Conservation (phyloP, 2,888 invertebrate species). For the Nymphalis polychloros region DNA sequence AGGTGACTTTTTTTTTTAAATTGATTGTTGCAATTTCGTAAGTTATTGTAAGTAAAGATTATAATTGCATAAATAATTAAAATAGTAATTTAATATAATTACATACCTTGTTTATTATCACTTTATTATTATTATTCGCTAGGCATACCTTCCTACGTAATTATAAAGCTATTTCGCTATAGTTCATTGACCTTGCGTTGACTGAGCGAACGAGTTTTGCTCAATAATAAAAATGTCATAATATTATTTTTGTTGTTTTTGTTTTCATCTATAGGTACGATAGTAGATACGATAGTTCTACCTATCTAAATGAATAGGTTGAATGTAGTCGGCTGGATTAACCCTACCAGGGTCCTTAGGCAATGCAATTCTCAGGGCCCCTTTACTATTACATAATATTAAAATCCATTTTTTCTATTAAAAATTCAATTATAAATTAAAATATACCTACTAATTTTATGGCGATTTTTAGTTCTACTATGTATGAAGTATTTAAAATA, state of each 20-base stretch:
- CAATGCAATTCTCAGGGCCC: no score
- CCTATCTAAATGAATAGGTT: no score
- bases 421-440: no score
- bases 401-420: no score
- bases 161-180: not conserved
- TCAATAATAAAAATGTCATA: not conserved
- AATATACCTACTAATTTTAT: no score
- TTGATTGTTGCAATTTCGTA: not conserved
- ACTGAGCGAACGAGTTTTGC: not conserved
- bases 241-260: not conserved
- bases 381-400: no score
- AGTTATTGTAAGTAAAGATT: not conserved
- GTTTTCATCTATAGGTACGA: not conserved
- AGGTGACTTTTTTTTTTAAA: not conserved
- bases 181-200: conserved; percentile 4
- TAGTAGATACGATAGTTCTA: no score
- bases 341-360: no score
- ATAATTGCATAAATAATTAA: not conserved
- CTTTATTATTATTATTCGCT: not conserved
- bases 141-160: not conserved
- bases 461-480: no score
- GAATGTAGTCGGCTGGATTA: no score
- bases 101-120: not conserved
- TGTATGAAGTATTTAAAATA: no score
- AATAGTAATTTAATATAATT: no score